phyloP scores from a whole-genome alignment of 1,140 invertebrate genomes.

The Coptotermes formosanus region DNA sequence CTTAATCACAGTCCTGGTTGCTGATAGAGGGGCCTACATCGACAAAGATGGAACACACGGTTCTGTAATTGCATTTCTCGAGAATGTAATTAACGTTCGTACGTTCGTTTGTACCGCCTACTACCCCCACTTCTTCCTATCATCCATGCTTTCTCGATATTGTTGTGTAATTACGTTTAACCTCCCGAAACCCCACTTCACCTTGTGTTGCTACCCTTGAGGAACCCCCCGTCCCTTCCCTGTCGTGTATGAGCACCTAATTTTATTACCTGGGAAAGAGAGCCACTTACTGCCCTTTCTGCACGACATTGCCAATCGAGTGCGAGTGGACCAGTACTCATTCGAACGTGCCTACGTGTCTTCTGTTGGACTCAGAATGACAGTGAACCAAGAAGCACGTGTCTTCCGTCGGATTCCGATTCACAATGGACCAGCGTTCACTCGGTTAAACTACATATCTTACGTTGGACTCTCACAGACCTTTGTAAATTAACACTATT shows the following conservation, averaged over 20 bases:
- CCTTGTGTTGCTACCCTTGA: not conserved
- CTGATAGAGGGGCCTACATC: not conserved
- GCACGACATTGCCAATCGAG: too few species aligned
- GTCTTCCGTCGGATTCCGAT: too few species aligned
- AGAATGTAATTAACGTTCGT: constrained; percentile 3
- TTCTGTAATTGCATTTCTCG: constrained; percentile 19
- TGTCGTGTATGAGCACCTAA: not conserved
- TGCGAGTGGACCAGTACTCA: not conserved
- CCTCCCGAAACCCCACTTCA: not conserved
- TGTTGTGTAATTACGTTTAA: constrained; percentile 17
- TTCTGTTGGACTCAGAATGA: too few species aligned
- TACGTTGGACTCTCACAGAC: too few species aligned
- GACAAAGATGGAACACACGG: constrained; percentile 1
- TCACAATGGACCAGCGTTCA: too few species aligned
- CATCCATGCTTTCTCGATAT: not conserved
- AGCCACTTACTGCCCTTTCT: not conserved
- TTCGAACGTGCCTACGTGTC: not conserved
- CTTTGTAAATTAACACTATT: too few species aligned
- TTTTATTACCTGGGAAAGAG: not conserved
- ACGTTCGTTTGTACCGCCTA: not conserved
- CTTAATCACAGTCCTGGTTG: not conserved
- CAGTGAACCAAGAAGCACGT: too few species aligned
- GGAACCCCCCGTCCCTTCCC: not conserved
- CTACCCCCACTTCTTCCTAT: not conserved
- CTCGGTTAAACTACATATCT: too few species aligned